Conservation (phyloP, 2,797 vertebrate genomes). For the Sebastes aleutianus region DNA sequence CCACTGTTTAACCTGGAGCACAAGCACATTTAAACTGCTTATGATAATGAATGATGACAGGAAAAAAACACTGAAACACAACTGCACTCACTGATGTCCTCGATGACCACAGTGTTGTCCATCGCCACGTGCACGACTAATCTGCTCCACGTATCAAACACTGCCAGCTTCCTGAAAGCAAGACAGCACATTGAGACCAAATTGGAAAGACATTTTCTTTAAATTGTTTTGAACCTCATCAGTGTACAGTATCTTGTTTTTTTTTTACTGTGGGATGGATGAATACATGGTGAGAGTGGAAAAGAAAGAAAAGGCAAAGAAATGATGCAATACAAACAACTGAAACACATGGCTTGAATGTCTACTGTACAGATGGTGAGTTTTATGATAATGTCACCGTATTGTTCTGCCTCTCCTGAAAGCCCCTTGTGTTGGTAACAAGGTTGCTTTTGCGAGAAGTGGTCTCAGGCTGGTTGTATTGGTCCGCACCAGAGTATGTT, state of each 20-base stretch:
- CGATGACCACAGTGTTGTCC: constrained; percentile 99
- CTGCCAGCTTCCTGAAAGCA: constrained; percentile 89
- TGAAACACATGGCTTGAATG: not conserved
- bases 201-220: not conserved
- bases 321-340: not conserved
- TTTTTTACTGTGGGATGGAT: not conserved
- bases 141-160: constrained; percentile 95
- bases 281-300: not conserved
- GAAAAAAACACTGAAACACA: not conserved
- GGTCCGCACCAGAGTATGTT: too few relatives aligned
- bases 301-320: not conserved
- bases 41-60: not conserved
- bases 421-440: not conserved
- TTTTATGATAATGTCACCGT: not conserved
- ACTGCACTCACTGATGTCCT: constrained; percentile 92
- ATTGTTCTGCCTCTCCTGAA: not conserved
- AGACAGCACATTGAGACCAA: constrained; percentile 4
- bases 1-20: not conserved
- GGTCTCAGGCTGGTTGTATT: too few relatives aligned
- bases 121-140: constrained; percentile 97
- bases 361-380: not conserved
- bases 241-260: not conserved
- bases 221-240: not conserved
- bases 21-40: not conserved
- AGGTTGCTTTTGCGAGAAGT: not conserved